phyloP scores from a whole-genome alignment of 2,113 vertebrate genomes.

The Oostethus manadensis region DNA sequence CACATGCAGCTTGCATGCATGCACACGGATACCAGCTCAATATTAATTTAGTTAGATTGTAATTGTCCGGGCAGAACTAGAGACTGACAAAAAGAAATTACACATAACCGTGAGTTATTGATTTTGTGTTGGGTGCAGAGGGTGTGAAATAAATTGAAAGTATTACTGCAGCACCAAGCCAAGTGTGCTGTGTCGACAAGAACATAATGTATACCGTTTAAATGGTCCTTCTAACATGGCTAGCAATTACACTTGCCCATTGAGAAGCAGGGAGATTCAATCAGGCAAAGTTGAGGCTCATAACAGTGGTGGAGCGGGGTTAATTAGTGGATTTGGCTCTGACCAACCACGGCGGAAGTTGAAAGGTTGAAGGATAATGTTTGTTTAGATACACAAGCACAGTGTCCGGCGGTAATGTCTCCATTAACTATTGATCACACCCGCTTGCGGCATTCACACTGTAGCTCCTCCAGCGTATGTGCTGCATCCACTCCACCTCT shows the following conservation, averaged over 20 bases:
- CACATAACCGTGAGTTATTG: constrained; percentile 58
- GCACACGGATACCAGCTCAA: constrained; percentile 52
- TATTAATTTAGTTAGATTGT: constrained; percentile 63
- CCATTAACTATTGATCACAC: constrained; percentile 66
- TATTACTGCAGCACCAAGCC: constrained; percentile 30
- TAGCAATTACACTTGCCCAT: constrained; percentile 54
- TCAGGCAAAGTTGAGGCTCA: constrained; percentile 50
- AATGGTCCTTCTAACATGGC: constrained; percentile 52
- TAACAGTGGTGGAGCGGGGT: constrained; percentile 45
- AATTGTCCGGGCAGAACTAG: constrained; percentile 63
- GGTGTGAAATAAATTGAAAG: constrained; percentile 67
- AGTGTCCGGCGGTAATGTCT: constrained; percentile 59
- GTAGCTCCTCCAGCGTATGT: constrained; percentile 24
- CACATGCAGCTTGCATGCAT: constrained; percentile 15
- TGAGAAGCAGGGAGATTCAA: constrained; percentile 51
- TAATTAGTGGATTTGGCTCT: constrained; percentile 59
- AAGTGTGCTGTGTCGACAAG: constrained; percentile 39
- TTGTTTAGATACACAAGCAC: constrained; percentile 58
- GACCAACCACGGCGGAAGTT: constrained; percentile 57
- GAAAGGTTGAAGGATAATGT: constrained; percentile 62
- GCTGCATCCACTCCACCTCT: constrained; percentile 31
- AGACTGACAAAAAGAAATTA: constrained; percentile 60
- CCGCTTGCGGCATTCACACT: background rate
- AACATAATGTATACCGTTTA: constrained; percentile 51
- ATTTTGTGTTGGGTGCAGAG: constrained; percentile 64